Evolutionary conservation across 2,888 invertebrate genomes (phyloP).

Genomic region (Orthonevra nobilis): DNA sequence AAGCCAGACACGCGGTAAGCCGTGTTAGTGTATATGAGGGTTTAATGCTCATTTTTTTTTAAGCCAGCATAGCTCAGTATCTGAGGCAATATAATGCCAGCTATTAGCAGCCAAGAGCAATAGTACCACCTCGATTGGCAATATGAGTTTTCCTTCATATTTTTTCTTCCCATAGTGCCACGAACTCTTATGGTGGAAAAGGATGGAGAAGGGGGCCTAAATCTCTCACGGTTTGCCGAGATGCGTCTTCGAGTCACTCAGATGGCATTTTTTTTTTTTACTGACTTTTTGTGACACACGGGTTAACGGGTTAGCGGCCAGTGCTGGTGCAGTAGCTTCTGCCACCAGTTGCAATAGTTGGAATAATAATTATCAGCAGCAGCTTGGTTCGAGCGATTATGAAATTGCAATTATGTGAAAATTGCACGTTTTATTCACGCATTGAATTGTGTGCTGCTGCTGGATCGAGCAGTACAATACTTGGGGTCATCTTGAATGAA

Average conservation of each 20-base stretch:
- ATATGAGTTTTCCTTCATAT: constrained; percentile 62
- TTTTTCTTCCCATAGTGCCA: constrained; percentile 39
- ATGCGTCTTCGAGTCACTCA: constrained; percentile 54
- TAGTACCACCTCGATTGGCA: not conserved
- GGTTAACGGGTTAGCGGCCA: constrained; percentile 22
- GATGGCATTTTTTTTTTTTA: constrained; percentile 25
- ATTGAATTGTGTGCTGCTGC: constrained; percentile 25
- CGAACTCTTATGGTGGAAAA: not conserved
- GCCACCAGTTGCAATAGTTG: constrained; percentile 61
- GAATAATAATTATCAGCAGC: constrained; percentile 68
- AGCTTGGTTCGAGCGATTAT: constrained; percentile 46
- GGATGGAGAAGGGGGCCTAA: constrained; percentile 26
- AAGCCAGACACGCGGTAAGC: constrained; percentile 17
- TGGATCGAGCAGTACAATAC: constrained; percentile 44
- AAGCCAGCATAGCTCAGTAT: constrained; percentile 56
- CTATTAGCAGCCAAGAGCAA: constrained; percentile 7
- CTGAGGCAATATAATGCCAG: constrained; percentile 20
- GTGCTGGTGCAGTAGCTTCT: constrained; percentile 10
- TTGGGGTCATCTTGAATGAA: constrained; percentile 62
- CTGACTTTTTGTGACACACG: constrained; percentile 42
- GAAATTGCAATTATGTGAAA: constrained; percentile 68
- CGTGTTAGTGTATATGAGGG: constrained; percentile 7
- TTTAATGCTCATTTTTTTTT: constrained; percentile 53
- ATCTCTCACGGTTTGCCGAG: constrained; percentile 66
- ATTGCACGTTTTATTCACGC: constrained; percentile 65